Base-by-base conservation (phyloP, 2,113 vertebrate species). In the Labrus mixtus region DNA sequence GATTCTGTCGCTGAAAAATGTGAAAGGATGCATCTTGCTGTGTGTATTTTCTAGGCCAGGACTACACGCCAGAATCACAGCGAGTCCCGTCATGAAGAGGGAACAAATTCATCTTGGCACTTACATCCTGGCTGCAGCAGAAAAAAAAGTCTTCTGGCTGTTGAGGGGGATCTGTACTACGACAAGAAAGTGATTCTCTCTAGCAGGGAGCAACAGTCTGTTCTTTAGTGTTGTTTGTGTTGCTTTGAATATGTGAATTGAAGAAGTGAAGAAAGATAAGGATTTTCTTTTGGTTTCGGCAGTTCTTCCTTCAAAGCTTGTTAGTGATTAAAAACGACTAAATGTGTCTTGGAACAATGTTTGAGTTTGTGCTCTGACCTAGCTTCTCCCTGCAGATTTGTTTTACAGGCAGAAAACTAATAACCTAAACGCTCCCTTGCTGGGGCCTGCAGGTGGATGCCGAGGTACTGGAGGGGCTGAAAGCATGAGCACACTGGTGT, bases 71-170 rank as follows among this genome's bases (percentile, higher is more conserved):
- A 86, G 67, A 91, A 70, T 66, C 79, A 76, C 83, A 79, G 79
- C 54, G 37, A 67, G 75, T 55, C 33, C 33, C 51, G 16, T 29
- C 70, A 58, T 10, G 48, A 64, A 81, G 25, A 43, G 73, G 76
- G 71, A 85, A 77, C 76, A 82, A 70, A 87, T 90, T 72, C 65
- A 87, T 89, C 83, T 89, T 87, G 81, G 83, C 85, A 82, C 65
- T 70, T 65, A 8, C 68, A 65, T 78, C 43, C 74, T 22, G 55
- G 57, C 66, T 79, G 61, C 79, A 85, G 74, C 79, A 71, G 76
- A 84, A 65, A 72, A 63, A 75, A 72, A 63, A 75, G 72, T 72
- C 73, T 39, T 20, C 73, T 58, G 22, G 70, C 73, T 86, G 85
- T 90, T 51, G 53, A 70, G 33, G 17, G 36, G 43, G 56, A 71